Percentiles rank a stretch among this genome's conserved stretches.
These are phyloP conservation scores for Cephonodes hylas DNA, from an alignment of 2,888 invertebrate genomes.

Conservation along the genomic window DNA sequence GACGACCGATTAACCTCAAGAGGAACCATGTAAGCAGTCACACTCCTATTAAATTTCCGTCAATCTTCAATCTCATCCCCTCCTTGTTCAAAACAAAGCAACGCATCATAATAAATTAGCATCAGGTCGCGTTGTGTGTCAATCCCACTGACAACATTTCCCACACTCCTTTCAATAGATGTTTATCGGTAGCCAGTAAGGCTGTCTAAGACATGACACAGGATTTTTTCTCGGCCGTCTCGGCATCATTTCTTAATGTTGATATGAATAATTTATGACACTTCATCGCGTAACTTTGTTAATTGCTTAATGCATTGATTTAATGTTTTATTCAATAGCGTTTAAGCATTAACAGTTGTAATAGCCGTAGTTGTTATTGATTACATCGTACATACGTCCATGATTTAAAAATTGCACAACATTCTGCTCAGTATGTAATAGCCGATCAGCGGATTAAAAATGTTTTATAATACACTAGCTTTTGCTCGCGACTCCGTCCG, in stretches of 20 bases:
- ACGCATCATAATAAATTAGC: too few species aligned
- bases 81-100: too few species aligned
- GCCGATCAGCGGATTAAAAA: too few species aligned
- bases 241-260: not conserved
- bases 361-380: not conserved
- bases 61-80: too few species aligned
- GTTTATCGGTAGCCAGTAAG: not conserved
- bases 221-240: not conserved
- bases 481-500: too few species aligned
- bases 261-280: conserved; percentile 7
- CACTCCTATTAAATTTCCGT: too few species aligned
- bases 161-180: not conserved
- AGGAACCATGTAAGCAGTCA: too few species aligned
- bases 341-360: conserved; percentile 1
- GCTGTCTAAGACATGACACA: not conserved
- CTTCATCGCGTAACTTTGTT: conserved; percentile 3
- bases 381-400: not conserved
- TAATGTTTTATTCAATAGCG: conserved; percentile 7
- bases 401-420: not conserved
- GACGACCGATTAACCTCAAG: too few species aligned
- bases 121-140: too few species aligned
- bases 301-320: conserved; percentile 7
- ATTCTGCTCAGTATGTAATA: not conserved
- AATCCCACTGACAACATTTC: not conserved
- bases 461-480: too few species aligned